Conservation (phyloP, 2,888 invertebrate genomes). For the Agonopterix subpropinquella region DNA sequence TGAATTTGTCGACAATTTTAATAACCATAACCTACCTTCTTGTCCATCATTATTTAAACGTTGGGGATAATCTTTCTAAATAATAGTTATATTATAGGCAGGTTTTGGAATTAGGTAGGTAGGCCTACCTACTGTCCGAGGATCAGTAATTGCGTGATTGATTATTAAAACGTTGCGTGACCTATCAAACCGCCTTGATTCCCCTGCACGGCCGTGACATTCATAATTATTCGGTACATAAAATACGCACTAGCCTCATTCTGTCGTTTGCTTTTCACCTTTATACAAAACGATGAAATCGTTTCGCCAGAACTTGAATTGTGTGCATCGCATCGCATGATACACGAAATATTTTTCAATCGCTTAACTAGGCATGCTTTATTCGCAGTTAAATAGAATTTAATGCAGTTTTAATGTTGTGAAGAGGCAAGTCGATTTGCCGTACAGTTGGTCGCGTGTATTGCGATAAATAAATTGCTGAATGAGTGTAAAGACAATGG, state of each 20-base stretch:
- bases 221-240: conserved; percentile 37
- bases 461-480: conserved; percentile 46
- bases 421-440: conserved; percentile 52
- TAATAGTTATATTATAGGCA: neutral
- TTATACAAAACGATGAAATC: conserved; percentile 6
- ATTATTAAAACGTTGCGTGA: conserved; percentile 49
- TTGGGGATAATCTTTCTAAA: too few species aligned
- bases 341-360: conserved; percentile 49
- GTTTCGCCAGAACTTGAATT: conserved; percentile 8
- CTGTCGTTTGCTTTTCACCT: conserved; percentile 6
- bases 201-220: conserved; percentile 42
- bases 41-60: too few species aligned
- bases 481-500: conserved; percentile 45
- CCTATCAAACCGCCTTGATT: conserved; percentile 42
- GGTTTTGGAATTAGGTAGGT: neutral
- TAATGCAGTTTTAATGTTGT: conserved; percentile 67
- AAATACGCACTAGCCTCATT: neutral
- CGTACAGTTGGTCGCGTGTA: conserved; percentile 41
- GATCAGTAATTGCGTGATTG: conserved; percentile 35
- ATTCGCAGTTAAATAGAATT: conserved; percentile 56
- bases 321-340: conserved; percentile 29
- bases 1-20: too few species aligned
- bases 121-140: conserved; percentile 2
- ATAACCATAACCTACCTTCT: too few species aligned
- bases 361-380: conserved; percentile 48